phyloP scores from a whole-genome alignment of 2,888 invertebrate species.

The Caenorhabditis sp. region DNA sequence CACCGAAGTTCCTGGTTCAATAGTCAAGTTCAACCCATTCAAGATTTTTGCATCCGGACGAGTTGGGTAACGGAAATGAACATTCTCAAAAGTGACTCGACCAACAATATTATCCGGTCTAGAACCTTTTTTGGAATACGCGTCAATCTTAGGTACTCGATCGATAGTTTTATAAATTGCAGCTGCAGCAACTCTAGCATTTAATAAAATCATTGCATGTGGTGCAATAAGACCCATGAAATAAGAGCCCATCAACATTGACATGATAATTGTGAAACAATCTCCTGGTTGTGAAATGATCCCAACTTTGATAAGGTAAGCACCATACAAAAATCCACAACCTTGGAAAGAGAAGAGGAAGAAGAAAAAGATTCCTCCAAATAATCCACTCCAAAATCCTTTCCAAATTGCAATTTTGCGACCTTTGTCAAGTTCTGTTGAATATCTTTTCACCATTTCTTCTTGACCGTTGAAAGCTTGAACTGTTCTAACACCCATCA shows the following conservation, averaged over 20 bases:
- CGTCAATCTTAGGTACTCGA: constrained; percentile 53
- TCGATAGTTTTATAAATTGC: constrained; percentile 57
- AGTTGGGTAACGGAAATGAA: constrained; percentile 62
- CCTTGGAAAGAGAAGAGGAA: constrained; percentile 59
- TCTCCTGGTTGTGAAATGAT: constrained; percentile 58
- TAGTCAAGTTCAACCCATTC: constrained; percentile 69
- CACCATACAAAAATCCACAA: constrained; percentile 58
- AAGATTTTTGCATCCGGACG: constrained; percentile 59
- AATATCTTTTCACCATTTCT: constrained; percentile 58
- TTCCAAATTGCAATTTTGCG: constrained; percentile 57
- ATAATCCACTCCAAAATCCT: constrained; percentile 62
- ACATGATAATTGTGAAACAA: constrained; percentile 64
- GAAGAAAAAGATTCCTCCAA: constrained; percentile 65
- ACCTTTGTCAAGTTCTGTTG: constrained; percentile 49
- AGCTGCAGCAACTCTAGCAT: constrained; percentile 57
- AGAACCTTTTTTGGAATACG: constrained; percentile 47
- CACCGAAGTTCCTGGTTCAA: constrained; percentile 71
- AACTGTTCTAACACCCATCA: constrained; percentile 63
- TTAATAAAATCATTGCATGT: constrained; percentile 58
- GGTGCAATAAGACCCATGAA: constrained; percentile 59
- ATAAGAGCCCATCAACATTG: constrained; percentile 62
- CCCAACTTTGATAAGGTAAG: constrained; percentile 51
- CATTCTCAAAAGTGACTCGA: constrained; percentile 53
- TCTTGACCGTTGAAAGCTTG: constrained; percentile 65
- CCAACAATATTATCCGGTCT: constrained; percentile 47